A percentile compares a stretch with the other conserved stretches of the same genome.
phyloP scores from a whole-genome alignment of 2,888 invertebrate species.

The Trichopoda pennipes region DNA sequence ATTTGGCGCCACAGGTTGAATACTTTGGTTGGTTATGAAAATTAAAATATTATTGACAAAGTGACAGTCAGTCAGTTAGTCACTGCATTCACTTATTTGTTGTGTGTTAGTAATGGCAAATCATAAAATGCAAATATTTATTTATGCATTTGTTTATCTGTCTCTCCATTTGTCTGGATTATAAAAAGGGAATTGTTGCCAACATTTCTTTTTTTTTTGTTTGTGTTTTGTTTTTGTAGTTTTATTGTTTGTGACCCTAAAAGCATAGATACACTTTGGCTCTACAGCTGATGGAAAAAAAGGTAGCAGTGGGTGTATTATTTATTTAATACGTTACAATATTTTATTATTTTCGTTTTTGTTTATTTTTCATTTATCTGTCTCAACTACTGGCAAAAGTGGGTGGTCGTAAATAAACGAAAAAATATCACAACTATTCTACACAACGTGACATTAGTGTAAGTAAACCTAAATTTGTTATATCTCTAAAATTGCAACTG shows the following conservation, averaged over 20 bases:
- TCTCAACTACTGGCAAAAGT: slow-evolving; percentile 35
- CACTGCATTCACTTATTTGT: slow-evolving; percentile 59
- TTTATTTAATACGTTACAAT: not conserved
- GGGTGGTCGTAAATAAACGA: slow-evolving; percentile 44
- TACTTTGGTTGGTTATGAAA: slow-evolving; percentile 19
- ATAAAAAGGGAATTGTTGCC: slow-evolving; percentile 59
- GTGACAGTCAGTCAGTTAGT: slow-evolving; percentile 49
- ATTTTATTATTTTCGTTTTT: not conserved
- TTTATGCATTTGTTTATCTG: slow-evolving; percentile 28
- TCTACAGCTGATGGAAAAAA: slow-evolving; percentile 1
- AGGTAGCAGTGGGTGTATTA: slow-evolving; percentile 65
- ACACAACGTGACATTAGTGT: too few relatives aligned
- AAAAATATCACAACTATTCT: not conserved
- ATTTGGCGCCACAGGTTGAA: slow-evolving; percentile 13
- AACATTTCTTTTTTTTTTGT: slow-evolving; percentile 34
- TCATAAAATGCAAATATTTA: slow-evolving; percentile 64
- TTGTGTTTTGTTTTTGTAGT: too few relatives aligned
- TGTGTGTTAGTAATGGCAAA: slow-evolving; percentile 61
- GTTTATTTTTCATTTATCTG: slow-evolving; percentile 13
- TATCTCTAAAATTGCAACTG: too few relatives aligned
- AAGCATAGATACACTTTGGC: slow-evolving; percentile 21
- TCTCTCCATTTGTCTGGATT: not conserved
- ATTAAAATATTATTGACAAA: slow-evolving; percentile 38
- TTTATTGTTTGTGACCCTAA: slow-evolving; percentile 60
- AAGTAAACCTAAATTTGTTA: too few relatives aligned